Evolutionary conservation across 2,113 vertebrate genomes (phyloP), one percentile per base, ranked within the genome.

Genomic region (Tinamus guttatus): DNA sequence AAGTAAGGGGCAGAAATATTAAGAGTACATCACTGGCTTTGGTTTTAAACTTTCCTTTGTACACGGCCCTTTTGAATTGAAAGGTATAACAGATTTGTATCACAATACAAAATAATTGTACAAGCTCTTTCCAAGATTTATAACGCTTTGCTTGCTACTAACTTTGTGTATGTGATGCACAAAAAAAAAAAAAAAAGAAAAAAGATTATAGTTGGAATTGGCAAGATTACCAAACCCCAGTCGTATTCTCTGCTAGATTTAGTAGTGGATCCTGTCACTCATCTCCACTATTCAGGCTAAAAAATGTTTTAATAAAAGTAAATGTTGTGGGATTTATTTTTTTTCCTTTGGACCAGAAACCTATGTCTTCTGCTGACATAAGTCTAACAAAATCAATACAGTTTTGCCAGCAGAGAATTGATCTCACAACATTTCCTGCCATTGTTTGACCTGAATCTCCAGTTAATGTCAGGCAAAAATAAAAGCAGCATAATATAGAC

Each of bases 251-350:
- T 59, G 24, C 85, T 77, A 54, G 68, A 51, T 90, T 91, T 90
- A 74, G 40, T 51, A 45, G 49, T 28, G 30, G 64, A 60, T 78
- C 10, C 27, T 93, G 36, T 62, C 59, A 38, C 27, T 85, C 27
- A 40, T 85, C 14, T 68, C 17, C 67, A 68, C 34, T 67, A 11
- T 41, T 94, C 38, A 28, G 38, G 10, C 78, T 88, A 60, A 88
- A 83, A 83, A 73, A 56, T 47, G 28, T 54, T 92, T 94, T 95
- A 89, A 87, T 83, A 87, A 89, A 93, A 80, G 54, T 15, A 85
- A 93, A 71, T 75, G 9, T 1, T 70, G 4, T 77, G n/a, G 12
- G 49, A 22, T 43, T 43, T 43, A 41, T 54, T 40, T 60, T 59
- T 32, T 38, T 81, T 80, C 13, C 8, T n/a, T 28, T 69, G 56